A percentile compares a stretch with the other conserved stretches of the same genome.
Evolutionary conservation across 64 coral and sea anemone species (phyloP).

Genomic region (Montipora sp.): DNA sequence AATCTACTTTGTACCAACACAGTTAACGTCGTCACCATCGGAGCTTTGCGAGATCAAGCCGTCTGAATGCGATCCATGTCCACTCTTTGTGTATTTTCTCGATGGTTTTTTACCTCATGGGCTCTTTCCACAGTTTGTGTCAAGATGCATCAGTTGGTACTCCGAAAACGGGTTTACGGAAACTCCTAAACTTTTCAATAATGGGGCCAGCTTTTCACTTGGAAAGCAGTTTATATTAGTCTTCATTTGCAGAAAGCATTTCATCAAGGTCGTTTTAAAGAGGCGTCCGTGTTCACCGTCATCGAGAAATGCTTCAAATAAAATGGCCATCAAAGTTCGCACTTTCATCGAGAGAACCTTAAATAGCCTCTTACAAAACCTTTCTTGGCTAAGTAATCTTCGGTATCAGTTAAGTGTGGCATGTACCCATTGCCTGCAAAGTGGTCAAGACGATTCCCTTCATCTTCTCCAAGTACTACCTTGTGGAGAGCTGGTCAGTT

Average conservation of each 20-base stretch:
- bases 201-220: slow-evolving; percentile 2
- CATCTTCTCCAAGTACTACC: not conserved
- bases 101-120: slow-evolving; percentile 11
- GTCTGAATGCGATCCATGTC: not conserved
- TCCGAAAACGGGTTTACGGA: not conserved
- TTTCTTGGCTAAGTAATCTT: slow-evolving; percentile 53
- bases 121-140: slow-evolving; percentile 8
- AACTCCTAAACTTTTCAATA: not conserved
- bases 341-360: slow-evolving; percentile 47
- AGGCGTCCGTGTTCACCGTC: not conserved
- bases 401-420: slow-evolving; percentile 52
- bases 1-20: slow-evolving; percentile 20
- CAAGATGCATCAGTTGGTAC: not conserved
- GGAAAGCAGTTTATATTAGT: not conserved
- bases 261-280: slow-evolving; percentile 5
- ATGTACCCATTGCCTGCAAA: slow-evolving; percentile 34
- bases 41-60: not conserved
- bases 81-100: not conserved
- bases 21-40: not conserved
- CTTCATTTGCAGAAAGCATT: slow-evolving; percentile 1
- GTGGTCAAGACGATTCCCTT: slow-evolving; percentile 36
- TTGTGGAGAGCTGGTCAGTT: not conserved
- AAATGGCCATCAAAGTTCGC: slow-evolving; percentile 45
- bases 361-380: slow-evolving; percentile 15
- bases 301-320: not conserved